Base-by-base conservation (phyloP, 2,888 invertebrate species). In the Adelphocoris suturalis region DNA sequence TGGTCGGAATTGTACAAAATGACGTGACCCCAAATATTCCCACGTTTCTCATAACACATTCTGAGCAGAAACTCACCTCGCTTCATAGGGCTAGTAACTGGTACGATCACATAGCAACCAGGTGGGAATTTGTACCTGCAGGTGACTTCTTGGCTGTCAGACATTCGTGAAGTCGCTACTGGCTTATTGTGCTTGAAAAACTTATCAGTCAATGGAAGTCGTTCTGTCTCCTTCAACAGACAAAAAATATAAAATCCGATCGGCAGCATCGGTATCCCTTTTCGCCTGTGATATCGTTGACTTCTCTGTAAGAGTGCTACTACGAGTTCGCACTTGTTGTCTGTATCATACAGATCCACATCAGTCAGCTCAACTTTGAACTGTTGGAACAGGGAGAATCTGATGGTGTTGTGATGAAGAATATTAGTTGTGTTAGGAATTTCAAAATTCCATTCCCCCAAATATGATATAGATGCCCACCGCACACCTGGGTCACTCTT, bases 1-100 rank as follows among this genome's bases (percentile, higher is more conserved):
- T 19, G 12, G 14, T 11, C 14, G 3, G 16, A 1, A 61, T 61
- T 46, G 37, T 28, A 28, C 61, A 85, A 4, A 4, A 85, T 27
- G 16, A 85, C 61, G 61, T 85, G 85, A 7, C 85, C 85, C 85
- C 85, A 85, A 57, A 85, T 61, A 61, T 85, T 55, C 0, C 57
- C 85, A n/a, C 85, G 13, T 19, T 85, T 85, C 55, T 85, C 85
- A n/a, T 85, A 85, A 61, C 85, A 85, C 85, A 85, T 14, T 28
- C 85, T 57, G 23, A 85, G 46, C n/a, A 85, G 61, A 19, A 61
- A 85, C n/a, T 85, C 85, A 7, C 85, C 85, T n/a, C 23, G 57
- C 14, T 55, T 55, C n/a, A 27, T 23, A 14, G 28, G 28, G 13
- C 37, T 16, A 0, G 85, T 46, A 37, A 85, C 61, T 14, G 85